Base-by-base conservation (phyloP, 2,797 vertebrate species). In the Gambelia wislizenii region DNA sequence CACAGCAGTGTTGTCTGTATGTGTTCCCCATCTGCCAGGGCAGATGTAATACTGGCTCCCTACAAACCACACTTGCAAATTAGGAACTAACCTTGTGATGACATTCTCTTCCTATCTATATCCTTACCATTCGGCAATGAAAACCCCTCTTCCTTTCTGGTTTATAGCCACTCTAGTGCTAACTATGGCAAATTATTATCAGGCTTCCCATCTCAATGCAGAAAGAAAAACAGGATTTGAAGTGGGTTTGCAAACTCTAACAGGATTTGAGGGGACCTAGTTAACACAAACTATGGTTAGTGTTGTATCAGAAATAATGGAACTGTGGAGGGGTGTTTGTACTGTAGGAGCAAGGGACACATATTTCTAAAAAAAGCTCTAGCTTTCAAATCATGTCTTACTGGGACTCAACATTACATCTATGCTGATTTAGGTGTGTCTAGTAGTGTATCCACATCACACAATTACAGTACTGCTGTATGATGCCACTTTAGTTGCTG, bases 1-100 rank as follows among this genome's bases (percentile, higher is more conserved):
- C 6, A 64, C 9, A 25, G 52, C 39, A 61, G 6, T 10, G 76
- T 76, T 76, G 33, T 85, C 27, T 14, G 59, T 25, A 44, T 25
- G 13, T 49, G 42, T 5, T 27, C 47, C n/a, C n/a, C n/a, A n/a
- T n/a, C n/a, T n/a, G n/a, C n/a, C n/a, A n/a, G n/a, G n/a, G n/a
- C n/a, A n/a, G n/a, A n/a, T 56, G 49, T 79, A 79, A 18, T 20
- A 54, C n/a, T 79, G 7, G 13, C 49, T 54, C 33, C 54, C 3
- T 52, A 78, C 59, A 79, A 59, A 44, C 12, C 30, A 87, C 18
- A 44, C 33, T 36, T 67, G 42, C 6, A 64, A 77, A 56, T 54
- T n/a, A 4, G 20, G 18, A 85, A n/a, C 76, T 82, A 86, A 87
- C 84, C 83, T 76, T 88, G 27, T 18, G n/a, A 52, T 54, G 7